Percentiles rank a stretch among this genome's conserved stretches.
Evolutionary conservation across 2,888 invertebrate genomes (phyloP).

Genomic region (Linnaemya tessellans): DNA sequence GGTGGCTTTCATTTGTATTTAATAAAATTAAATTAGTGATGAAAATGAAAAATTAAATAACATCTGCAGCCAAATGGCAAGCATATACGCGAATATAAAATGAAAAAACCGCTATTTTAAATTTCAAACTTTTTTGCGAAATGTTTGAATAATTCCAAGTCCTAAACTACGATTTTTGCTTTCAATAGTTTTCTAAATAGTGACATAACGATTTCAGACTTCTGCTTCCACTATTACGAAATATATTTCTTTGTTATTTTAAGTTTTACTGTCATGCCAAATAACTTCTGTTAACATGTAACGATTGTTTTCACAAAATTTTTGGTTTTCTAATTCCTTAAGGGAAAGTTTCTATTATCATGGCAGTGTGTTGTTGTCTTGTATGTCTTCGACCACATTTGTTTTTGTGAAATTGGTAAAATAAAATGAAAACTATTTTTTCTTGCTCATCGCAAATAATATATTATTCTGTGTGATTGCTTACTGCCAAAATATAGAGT

Average conservation of each 20-base stretch:
- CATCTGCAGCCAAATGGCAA: too few relatives aligned
- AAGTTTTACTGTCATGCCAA: not conserved
- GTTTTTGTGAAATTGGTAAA: not conserved
- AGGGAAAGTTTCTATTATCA: not conserved
- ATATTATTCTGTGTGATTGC: constrained; percentile 25
- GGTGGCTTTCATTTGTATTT: too few relatives aligned
- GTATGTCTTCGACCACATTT: not conserved
- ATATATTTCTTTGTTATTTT: constrained; percentile 1
- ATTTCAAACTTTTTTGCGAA: too few relatives aligned
- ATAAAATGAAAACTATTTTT: constrained; percentile 1
- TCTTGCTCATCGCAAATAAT: not conserved
- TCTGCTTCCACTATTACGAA: not conserved
- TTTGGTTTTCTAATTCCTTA: not conserved
- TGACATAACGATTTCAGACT: not conserved
- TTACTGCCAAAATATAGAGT: constrained; percentile 38
- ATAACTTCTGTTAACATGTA: not conserved
- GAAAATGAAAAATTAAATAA: too few relatives aligned
- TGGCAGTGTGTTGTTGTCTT: not conserved
- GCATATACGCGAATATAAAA: too few relatives aligned
- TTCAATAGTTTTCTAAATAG: not conserved
- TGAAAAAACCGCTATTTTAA: too few relatives aligned
- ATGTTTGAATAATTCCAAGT: not conserved
- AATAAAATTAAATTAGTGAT: too few relatives aligned
- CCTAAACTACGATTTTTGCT: not conserved
- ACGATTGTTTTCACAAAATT: not conserved